These are phyloP conservation scores for Polyommatus icarus DNA, from an alignment of 2,888 invertebrate genomes.

Conservation along the genomic window DNA sequence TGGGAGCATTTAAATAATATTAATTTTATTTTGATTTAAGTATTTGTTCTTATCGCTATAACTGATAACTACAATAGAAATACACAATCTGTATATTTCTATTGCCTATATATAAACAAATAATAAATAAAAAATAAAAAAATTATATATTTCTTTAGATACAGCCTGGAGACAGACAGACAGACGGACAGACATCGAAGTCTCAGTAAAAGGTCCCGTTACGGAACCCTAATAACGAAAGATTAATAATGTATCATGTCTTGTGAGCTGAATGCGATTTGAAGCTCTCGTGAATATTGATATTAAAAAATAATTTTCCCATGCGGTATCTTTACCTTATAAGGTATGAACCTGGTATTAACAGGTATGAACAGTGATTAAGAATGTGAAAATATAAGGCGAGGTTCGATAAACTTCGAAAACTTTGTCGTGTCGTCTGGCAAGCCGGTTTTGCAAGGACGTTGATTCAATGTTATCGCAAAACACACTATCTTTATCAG, in stretches of 20 bases:
- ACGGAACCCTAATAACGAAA: not conserved
- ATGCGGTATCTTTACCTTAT: not conserved
- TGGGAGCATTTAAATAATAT: no score
- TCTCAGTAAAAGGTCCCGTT: no score
- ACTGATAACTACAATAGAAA: no score
- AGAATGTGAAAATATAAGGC: not conserved
- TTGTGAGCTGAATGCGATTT: not conserved
- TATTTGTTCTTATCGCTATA: no score
- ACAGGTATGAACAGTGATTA: not conserved
- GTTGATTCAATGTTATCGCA: conserved; percentile 1
- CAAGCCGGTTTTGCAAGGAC: conserved; percentile 16
- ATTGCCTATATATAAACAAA: no score
- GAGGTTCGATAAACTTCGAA: conserved; percentile 6
- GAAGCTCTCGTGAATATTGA: not conserved
- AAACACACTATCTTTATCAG: not conserved
- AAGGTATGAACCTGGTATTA: not conserved
- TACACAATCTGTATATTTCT: no score
- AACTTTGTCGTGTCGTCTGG: not conserved
- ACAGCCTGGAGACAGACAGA: no score
- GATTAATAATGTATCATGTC: not conserved
- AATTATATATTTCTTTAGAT: no score
- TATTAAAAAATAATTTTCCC: not conserved
- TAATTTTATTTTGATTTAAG: no score
- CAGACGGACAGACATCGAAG: no score
- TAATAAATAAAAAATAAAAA: no score